Base-by-base conservation (phyloP, 2,888 invertebrate species). In the Volucella inflata region DNA sequence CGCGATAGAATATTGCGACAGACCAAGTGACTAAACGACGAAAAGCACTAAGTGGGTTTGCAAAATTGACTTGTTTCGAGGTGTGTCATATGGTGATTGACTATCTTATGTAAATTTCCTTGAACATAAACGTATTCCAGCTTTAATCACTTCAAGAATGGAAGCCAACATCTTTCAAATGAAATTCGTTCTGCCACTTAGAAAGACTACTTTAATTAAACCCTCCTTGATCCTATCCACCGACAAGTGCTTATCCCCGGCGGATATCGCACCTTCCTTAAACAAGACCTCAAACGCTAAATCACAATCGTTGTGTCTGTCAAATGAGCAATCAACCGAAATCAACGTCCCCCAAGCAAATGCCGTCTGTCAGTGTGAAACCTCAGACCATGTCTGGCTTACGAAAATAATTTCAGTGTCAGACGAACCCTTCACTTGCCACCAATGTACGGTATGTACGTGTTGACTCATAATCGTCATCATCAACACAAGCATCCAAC, bases 281-380 rank as follows among this genome's bases (percentile, higher is more conserved):
- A 38, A 36, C 68, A 36, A 21, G n/a, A 21, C 42, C 50, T 42
- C 38, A 0, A 12, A 40, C 38, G 3, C 21, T 12, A 21, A 21
- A 53, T 42, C 55, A 68, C 30, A 8, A 51, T 17, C 44, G 2
- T 21, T 21, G 21, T 21, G 21, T 21, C 21, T 57, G 48, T n/a
- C 64, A n/a, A 79, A 82, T 76, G 82, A 82, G 77, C 82, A 82
- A 82, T 77, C 77, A 76, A 76, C 50, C 50, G 60, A 60, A 36
- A 21, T 38, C 62, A 75, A 67, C 65, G 38, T 77, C 71, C 77
- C 71, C 10, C 10, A 40, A 60, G 59, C 72, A 44, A 74, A 11
- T 78, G 55, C 48, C 55, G 55, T 42, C 51, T 50, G 44, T 17
- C 53, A 40, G 8, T 14, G 10, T 1, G 21, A n/a, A 8, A 30